These are phyloP conservation scores for Aleiodes leptofemur DNA, from an alignment of 2,888 invertebrate genomes.

Conservation along the genomic window DNA sequence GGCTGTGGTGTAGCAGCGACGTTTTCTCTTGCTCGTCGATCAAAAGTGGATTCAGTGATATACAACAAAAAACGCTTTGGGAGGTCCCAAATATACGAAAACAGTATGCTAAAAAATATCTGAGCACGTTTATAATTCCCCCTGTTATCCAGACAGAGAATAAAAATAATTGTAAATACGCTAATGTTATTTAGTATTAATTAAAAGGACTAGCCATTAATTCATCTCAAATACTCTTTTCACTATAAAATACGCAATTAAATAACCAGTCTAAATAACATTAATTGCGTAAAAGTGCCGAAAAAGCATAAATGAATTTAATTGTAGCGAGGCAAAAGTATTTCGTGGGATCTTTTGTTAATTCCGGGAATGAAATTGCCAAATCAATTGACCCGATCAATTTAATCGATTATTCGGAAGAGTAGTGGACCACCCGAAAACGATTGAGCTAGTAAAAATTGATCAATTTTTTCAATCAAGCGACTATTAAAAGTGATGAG, in stretches of 20 bases:
- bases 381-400: constrained; percentile 44
- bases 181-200: background rate
- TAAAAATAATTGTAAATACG: constrained; percentile 46
- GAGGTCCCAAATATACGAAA: constrained; percentile 43
- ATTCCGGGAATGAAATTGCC: constrained; percentile 40
- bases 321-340: constrained; percentile 1
- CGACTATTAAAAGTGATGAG: background rate
- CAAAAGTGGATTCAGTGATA: constrained; percentile 47
- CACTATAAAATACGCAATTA: background rate
- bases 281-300: too few species aligned
- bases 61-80: constrained; percentile 45
- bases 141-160: constrained; percentile 26
- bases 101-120: constrained; percentile 45
- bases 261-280: background rate
- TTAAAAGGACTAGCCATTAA: background rate
- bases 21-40: constrained; percentile 39
- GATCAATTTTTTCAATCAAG: constrained; percentile 29
- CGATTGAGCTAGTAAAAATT: constrained; percentile 22
- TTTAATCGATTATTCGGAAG: constrained; percentile 6
- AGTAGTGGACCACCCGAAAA: constrained; percentile 34
- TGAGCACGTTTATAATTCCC: constrained; percentile 21
- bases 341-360: constrained; percentile 16
- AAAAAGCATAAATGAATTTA: too few species aligned
- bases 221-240: background rate
- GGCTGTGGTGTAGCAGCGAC: constrained; percentile 46